A percentile compares a stretch with the other conserved stretches of the same genome.
Conservation (phyloP, 2,113 vertebrate genomes). For the Hemibagrus wyckioides region DNA sequence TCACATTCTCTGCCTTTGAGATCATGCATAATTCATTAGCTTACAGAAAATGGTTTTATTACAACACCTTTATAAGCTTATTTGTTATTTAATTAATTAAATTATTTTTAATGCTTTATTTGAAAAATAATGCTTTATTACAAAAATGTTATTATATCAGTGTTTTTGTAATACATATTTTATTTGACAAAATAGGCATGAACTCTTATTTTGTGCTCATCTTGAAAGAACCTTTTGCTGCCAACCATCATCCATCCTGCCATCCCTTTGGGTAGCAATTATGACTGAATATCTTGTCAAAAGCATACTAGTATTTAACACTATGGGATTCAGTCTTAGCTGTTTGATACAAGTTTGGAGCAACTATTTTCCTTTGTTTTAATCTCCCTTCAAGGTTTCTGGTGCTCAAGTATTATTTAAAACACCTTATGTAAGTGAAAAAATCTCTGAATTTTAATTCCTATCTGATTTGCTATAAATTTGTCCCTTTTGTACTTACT, state of each 20-base stretch:
- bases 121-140: no score
- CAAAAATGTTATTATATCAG: background rate
- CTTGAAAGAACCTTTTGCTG: conserved; percentile 66
- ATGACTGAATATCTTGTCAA: conserved; percentile 62
- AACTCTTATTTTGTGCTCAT: conserved; percentile 29
- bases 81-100: background rate
- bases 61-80: background rate
- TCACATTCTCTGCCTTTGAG: background rate
- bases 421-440: background rate
- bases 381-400: background rate
- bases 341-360: conserved; percentile 54
- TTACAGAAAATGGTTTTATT: background rate
- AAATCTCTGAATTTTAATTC: background rate
- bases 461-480: background rate
- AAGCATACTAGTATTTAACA: conserved; percentile 63
- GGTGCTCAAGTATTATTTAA: background rate
- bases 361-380: conserved; percentile 44
- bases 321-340: conserved; percentile 51
- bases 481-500: background rate
- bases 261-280: conserved; percentile 60
- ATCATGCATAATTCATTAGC: conserved; percentile 16
- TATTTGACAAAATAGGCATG: background rate
- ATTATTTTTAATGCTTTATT: background rate
- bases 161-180: background rate
- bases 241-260: conserved; percentile 5